These are phyloP conservation scores for Lophius piscatorius DNA, from an alignment of 2,113 vertebrate species.

Conservation along the genomic window DNA sequence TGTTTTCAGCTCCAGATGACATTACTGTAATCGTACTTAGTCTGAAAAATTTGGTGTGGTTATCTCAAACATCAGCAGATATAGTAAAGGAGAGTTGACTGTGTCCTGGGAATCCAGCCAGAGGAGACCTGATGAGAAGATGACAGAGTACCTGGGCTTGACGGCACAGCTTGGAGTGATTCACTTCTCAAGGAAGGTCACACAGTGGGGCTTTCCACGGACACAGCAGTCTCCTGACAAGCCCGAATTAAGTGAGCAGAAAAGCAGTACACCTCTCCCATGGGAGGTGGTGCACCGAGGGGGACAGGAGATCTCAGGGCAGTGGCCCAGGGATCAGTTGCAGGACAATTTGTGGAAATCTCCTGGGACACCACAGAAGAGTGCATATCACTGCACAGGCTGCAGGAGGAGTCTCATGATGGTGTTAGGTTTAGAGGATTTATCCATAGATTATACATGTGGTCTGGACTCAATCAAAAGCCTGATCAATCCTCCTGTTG, in stretches of 20 bases:
- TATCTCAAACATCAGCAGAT: constrained; percentile 37
- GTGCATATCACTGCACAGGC: constrained; percentile 17
- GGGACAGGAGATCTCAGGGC: constrained; percentile 22
- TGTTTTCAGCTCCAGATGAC: constrained; percentile 44
- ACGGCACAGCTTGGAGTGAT: constrained; percentile 47
- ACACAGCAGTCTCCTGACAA: constrained; percentile 31
- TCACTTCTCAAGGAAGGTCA: constrained; percentile 52
- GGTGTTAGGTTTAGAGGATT: constrained; percentile 15
- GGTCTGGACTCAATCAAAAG: constrained; percentile 21
- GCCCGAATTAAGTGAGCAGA: constrained; percentile 28
- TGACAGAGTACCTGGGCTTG: constrained; percentile 57
- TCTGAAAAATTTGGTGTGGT: constrained; percentile 41
- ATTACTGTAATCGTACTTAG: constrained; percentile 17
- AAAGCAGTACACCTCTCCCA: constrained; percentile 22
- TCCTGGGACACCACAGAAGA: constrained; percentile 36
- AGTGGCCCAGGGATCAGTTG: constrained; percentile 22
- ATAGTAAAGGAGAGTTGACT: constrained; percentile 30
- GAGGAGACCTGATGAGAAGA: constrained; percentile 52
- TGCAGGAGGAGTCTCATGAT: constrained; percentile 5
- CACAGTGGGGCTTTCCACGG: constrained; percentile 32
- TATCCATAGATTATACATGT: constrained; percentile 31
- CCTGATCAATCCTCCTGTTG: constrained; percentile 13
- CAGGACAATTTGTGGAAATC: constrained; percentile 43
- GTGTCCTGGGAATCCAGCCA: constrained; percentile 14
- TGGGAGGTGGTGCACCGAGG: constrained; percentile 28